phyloP scores from a whole-genome alignment of 1,140 invertebrate genomes.

The Pentalonia nigronervosa region DNA sequence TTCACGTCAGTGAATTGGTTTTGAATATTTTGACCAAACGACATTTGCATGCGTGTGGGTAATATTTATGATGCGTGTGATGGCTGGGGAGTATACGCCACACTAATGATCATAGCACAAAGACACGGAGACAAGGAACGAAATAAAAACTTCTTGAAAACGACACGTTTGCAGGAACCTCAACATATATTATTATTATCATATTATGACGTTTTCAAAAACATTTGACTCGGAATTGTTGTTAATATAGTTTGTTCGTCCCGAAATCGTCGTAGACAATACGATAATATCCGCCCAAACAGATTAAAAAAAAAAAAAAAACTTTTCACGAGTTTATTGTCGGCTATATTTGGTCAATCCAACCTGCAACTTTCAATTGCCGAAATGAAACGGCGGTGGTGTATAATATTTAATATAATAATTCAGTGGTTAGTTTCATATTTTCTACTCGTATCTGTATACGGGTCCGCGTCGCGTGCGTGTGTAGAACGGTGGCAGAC shows the following conservation, averaged over 20 bases:
- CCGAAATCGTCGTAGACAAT: not conserved
- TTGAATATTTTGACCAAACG: too few relatives aligned
- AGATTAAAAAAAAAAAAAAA: not conserved
- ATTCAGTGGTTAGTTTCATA: not conserved
- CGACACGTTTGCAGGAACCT: too few relatives aligned
- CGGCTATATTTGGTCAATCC: not conserved
- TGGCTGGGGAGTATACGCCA: too few relatives aligned
- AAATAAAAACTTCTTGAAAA: too few relatives aligned
- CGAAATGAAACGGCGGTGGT: not conserved
- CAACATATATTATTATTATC: too few relatives aligned
- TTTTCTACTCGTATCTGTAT: not conserved
- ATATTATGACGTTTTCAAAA: too few relatives aligned
- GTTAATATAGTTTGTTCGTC: not conserved
- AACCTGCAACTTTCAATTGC: not conserved
- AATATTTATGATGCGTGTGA: too few relatives aligned
- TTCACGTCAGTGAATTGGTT: too few relatives aligned
- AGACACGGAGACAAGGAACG: too few relatives aligned
- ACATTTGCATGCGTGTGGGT: too few relatives aligned
- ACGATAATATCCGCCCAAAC: not conserved
- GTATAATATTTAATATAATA: not conserved
- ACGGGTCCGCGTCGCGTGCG: not conserved
- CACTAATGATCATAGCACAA: too few relatives aligned
- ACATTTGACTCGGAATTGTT: not conserved
- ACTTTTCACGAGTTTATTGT: not conserved
- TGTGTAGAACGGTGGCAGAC: not conserved